These are phyloP conservation scores for Lucilia sericata DNA, from an alignment of 1,140 invertebrate species.

Conservation along the genomic window DNA sequence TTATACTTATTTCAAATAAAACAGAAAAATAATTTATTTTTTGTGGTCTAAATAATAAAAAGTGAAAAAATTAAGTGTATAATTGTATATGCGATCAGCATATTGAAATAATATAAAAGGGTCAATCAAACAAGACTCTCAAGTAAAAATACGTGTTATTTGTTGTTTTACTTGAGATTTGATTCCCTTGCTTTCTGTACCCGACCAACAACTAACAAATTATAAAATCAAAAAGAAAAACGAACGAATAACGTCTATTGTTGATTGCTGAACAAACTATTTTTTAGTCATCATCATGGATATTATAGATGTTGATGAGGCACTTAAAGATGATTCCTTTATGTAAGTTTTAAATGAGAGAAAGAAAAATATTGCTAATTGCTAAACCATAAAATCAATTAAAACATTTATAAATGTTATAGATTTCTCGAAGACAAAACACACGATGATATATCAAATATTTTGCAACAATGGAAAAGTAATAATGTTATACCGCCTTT, in stretches of 20 bases:
- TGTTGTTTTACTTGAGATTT: background rate
- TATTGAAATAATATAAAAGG: background rate
- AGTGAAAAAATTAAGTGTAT: background rate
- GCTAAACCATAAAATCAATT: background rate
- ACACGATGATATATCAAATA: constrained; percentile 65
- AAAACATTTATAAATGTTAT: background rate
- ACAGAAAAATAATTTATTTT: background rate
- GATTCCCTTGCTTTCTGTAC: background rate
- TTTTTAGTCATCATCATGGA: constrained; percentile 54
- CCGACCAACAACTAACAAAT: background rate
- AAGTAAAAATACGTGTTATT: background rate
- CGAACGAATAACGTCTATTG: background rate
- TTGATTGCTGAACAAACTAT: background rate
- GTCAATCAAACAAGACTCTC: constrained; percentile 12
- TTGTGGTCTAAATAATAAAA: background rate
- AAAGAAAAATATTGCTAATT: background rate
- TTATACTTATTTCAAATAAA: background rate
- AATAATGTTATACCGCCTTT: constrained; percentile 58
- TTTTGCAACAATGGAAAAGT: constrained; percentile 65
- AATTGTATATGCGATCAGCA: background rate
- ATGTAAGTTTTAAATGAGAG: constrained; percentile 56
- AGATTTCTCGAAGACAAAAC: constrained; percentile 66
- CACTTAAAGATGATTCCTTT: constrained; percentile 67
- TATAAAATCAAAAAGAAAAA: background rate
- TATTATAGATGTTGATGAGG: constrained; percentile 66